Conservation (phyloP, 1,140 invertebrate species). For the Heliothis subflexa region DNA sequence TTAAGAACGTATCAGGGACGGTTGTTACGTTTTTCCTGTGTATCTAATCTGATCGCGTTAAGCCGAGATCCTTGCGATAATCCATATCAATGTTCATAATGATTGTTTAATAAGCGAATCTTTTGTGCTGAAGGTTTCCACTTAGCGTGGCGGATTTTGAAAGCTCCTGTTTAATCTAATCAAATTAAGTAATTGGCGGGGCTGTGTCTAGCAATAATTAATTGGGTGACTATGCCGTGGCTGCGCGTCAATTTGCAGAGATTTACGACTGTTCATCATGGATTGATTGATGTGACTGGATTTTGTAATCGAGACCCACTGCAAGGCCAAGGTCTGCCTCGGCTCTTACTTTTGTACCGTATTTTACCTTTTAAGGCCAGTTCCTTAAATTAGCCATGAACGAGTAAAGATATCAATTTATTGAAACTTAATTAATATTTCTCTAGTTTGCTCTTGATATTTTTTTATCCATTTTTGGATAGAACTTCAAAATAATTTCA, state of each 20-base stretch:
- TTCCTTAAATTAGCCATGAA: too few species aligned
- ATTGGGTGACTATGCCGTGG: slow-evolving; percentile 50
- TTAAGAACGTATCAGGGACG: slow-evolving; percentile 10
- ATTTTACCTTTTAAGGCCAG: too few species aligned
- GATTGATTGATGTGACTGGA: not conserved
- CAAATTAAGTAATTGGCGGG: slow-evolving; percentile 62
- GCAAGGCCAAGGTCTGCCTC: too few species aligned
- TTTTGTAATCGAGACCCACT: too few species aligned
- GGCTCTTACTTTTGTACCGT: too few species aligned
- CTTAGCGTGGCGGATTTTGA: slow-evolving; percentile 59
- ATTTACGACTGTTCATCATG: not conserved
- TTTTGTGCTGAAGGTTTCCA: slow-evolving; percentile 50
- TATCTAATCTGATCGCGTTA: slow-evolving; percentile 1
- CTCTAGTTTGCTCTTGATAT: too few species aligned
- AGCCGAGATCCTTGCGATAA: slow-evolving; percentile 23
- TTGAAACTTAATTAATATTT: too few species aligned
- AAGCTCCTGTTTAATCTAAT: slow-evolving; percentile 75
- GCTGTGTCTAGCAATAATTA: slow-evolving; percentile 64
- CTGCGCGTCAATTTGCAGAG: slow-evolving; percentile 10
- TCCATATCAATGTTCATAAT: not conserved
- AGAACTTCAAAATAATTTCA: too few species aligned
- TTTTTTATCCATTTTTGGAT: too few species aligned
- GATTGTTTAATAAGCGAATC: slow-evolving; percentile 18
- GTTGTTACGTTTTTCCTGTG: slow-evolving; percentile 18
- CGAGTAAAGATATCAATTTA: too few species aligned